Evolutionary conservation across 2,113 vertebrate genomes (phyloP), one percentile per base, ranked within the genome.

Genomic region (rabbit (Oryctolagus cuniculus)): DNA sequence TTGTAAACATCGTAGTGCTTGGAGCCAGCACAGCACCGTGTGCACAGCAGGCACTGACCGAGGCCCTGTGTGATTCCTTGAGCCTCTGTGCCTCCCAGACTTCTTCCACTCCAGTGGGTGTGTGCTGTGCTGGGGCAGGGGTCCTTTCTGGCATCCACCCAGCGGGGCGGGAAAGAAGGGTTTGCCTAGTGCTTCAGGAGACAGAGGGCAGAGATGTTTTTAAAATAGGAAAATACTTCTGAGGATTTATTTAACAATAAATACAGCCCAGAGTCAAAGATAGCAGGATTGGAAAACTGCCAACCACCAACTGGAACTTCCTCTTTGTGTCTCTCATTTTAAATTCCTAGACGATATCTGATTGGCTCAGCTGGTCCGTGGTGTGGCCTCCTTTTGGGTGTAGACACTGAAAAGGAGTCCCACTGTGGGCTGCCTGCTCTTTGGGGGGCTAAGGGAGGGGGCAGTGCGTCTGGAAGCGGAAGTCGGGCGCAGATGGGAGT

Each of bases 241-340:
- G 88, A 97, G 73, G 73, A 78, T 89, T 87, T 90, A 91, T 88
- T 73, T 74, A 90, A 58, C 25, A 92, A 81, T 93, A 79, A 89
- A 92, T 88, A 94, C 81, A 92, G 61, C 72, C 1, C 34, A 70
- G 63, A 88, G 66, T 72, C 34, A 16, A 90, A 90, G 79, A 91
- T 10, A 58, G 36, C 8, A 24, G 27, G 83, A 6, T 58, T 64
- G 36, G 85, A 74, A 90, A 74, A 75, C 53, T 17, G 17, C 74
- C 69, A 73, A 1, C 69, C 44, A 49, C 64, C 49, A 69, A 34
- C 13, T 16, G 75, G 67, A 75, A 53, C 61, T 81, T 89, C 44
- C 74, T 82, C 58, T 67, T 63, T 70, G 83, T 69, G 66, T 25
- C 34, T 87, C 31, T 79, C 12, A 70, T 58, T 89, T 81, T 64